Evolutionary conservation across 2,113 vertebrate genomes (phyloP).

Genomic region (Ophthalmotilapia sp.): DNA sequence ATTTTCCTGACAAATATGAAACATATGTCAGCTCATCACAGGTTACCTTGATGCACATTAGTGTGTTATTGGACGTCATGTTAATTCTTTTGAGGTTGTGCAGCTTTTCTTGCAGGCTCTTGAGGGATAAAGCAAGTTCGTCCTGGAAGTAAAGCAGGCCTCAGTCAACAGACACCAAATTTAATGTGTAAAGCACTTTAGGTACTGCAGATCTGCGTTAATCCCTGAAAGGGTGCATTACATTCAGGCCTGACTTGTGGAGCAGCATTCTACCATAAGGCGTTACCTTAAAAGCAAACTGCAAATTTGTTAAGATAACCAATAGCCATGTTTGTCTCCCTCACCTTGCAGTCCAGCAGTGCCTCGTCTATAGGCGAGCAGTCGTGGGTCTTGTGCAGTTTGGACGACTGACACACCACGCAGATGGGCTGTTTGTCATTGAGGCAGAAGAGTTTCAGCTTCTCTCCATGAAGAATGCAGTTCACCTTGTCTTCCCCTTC

Average conservation of each 20-base stretch:
- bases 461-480: conserved; percentile 62
- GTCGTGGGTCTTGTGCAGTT: conserved; percentile 61
- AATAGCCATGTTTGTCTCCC: background rate
- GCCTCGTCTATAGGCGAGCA: conserved; percentile 64
- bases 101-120: conserved; percentile 53
- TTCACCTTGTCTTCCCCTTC: conserved; percentile 10
- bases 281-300: background rate
- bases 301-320: background rate
- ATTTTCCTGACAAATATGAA: background rate
- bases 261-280: conserved; percentile 28
- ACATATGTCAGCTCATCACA: background rate
- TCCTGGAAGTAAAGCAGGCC: conserved; percentile 36
- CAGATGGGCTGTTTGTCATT: conserved; percentile 68
- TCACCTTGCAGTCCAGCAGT: conserved; percentile 66
- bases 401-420: conserved; percentile 66
- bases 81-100: conserved; percentile 23
- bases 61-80: conserved; percentile 12
- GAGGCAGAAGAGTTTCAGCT: conserved; percentile 68
- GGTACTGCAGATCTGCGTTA: background rate
- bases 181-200: background rate
- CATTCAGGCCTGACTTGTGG: conserved; percentile 8
- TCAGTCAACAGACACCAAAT: background rate
- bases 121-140: conserved; percentile 44
- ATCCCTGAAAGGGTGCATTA: background rate
- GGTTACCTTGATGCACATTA: conserved; percentile 59